Evolutionary conservation across 2,888 invertebrate genomes (phyloP), one percentile per base, ranked within the genome.

Genomic region (Tetrapedia diversipes): DNA sequence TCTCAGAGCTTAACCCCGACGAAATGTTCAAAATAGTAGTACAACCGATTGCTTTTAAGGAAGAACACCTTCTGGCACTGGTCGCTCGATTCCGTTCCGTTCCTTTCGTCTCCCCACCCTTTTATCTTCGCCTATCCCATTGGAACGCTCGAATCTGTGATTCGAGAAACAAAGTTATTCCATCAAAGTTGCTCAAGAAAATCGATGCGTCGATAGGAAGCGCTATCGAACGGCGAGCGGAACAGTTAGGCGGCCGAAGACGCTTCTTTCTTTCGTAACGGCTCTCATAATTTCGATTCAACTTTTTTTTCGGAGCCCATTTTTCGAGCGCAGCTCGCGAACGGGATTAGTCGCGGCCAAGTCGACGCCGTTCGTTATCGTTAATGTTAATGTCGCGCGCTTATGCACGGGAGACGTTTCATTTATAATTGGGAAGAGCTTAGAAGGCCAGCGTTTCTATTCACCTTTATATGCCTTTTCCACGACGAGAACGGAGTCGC

Each of bases 31-130:
- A 90, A 90, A 90, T 88, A 86, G 88, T 86, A 81, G 88, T 90
- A 90, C 90, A 90, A 84, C 86, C 88, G 88, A 90, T 90, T 90
- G 90, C 90, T 90, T 89, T 90, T 90, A 90, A 90, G 87, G 80
- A 76, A 77, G 83, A 82, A 81, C 84, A 80, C 66, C 70, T 65
- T 64, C 65, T 22, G 67, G 57, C 70, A 73, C 71, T 72, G 56
- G 65, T 43, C 69, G 61, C 39, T 65, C 72, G 70, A 68, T 74
- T 78, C 65, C 51, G 32, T 49, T 47, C 66, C 43, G 27, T 47
- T 34, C 41, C 24, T 24, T 53, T 27, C 16, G 34, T 43, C 53
- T 47, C 4, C 1, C 7, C 8, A 14, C 64, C 45, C 56, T 59
- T 41, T 47, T 59, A 54, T 53, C 53, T 24, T 53, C 57, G 16